Evolutionary conservation across 2,113 vertebrate species (phyloP).

Genomic region (Numida meleagris): DNA sequence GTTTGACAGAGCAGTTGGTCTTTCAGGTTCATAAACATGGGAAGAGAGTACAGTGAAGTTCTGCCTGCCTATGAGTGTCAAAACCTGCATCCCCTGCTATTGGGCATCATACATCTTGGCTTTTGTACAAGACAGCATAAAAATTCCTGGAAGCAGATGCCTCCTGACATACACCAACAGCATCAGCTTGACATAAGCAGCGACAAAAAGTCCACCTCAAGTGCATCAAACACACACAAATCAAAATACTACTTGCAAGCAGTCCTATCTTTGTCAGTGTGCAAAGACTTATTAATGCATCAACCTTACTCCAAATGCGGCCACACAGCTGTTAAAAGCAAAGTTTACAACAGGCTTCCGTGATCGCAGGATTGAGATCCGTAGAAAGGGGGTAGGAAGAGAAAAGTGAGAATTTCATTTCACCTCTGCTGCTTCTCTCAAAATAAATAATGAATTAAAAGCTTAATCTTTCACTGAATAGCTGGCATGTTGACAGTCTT

Average conservation of each 20-base stretch:
- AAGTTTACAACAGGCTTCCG: not conserved
- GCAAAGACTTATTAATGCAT: not conserved
- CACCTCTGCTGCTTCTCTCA: not conserved
- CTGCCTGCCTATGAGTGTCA: not conserved
- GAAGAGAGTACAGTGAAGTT: not conserved
- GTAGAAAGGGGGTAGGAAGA: not conserved
- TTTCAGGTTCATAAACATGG: not conserved
- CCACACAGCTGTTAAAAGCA: not conserved
- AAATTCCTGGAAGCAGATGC: not conserved
- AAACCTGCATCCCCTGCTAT: not conserved
- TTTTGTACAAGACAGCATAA: not conserved
- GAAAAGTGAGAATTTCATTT: not conserved
- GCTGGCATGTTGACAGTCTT: not conserved
- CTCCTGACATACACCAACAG: not conserved
- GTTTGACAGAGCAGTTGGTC: not conserved
- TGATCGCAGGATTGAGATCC: not conserved
- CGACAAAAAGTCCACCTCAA: not conserved
- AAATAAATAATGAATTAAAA: conserved; percentile 39
- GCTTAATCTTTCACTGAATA: conserved; percentile 39
- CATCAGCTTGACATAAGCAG: not conserved
- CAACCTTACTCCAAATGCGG: not conserved
- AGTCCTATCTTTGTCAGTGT: not conserved
- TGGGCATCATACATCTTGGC: not conserved
- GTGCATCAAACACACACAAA: not conserved
- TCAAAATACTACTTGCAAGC: not conserved